phyloP scores from a whole-genome alignment of 37 sponge, comb jelly and placozoan genomes.

The Geodia barretti region DNA sequence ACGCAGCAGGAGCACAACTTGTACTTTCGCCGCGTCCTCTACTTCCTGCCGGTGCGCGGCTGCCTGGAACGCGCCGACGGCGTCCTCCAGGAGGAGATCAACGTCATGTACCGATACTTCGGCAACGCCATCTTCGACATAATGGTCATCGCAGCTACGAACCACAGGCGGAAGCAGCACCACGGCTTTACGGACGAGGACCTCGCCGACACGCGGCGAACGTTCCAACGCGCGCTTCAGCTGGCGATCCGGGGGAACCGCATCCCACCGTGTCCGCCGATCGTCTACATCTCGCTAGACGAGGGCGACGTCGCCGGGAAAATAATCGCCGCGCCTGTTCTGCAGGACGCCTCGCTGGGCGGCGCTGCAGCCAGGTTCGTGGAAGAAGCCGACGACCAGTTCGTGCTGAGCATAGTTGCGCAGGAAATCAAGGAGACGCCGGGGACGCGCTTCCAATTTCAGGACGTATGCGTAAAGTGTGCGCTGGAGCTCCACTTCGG shows the following conservation, averaged over 20 bases:
- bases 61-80: background rate
- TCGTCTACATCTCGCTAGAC: background rate
- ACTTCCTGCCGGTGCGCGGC: background rate
- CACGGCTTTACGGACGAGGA: background rate
- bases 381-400: background rate
- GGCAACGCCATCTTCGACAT: conserved; percentile 6
- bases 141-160: background rate
- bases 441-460: background rate
- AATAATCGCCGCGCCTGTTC: background rate
- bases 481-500: background rate
- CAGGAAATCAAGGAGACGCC: background rate
- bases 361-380: background rate
- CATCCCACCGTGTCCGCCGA: background rate
- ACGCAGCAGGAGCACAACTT: background rate
- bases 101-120: background rate
- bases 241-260: background rate
- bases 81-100: background rate
- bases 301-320: background rate
- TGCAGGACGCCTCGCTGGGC: background rate
- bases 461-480: background rate
- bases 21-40: background rate
- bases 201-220: background rate
- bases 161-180: background rate
- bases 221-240: background rate
- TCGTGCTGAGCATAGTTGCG: background rate